Conservation (phyloP, 2,888 invertebrate species). For the Urechis unicinctus region DNA sequence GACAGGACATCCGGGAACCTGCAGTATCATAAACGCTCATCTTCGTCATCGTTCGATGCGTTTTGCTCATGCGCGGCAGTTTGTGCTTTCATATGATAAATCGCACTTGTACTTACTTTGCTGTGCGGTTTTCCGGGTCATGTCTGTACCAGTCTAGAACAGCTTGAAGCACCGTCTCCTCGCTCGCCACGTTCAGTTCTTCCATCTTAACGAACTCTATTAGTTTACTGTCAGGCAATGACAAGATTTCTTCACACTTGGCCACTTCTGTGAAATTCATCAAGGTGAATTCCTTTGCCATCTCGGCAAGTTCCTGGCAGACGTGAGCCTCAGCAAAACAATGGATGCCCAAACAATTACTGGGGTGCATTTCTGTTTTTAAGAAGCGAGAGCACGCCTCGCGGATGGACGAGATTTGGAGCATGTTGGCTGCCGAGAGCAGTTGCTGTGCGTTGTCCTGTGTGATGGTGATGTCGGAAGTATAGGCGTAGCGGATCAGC, state of each 20-base stretch:
- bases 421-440: constrained; percentile 9
- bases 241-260: constrained; percentile 4
- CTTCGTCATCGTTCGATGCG: too few relatives aligned
- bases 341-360: constrained; percentile 11
- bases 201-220: constrained; percentile 6
- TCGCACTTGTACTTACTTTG: too few relatives aligned
- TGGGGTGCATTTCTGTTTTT: constrained; percentile 7
- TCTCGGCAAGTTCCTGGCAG: constrained; percentile 2
- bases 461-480: constrained; percentile 7
- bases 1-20: constrained; percentile 4
- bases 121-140: constrained; percentile 1
- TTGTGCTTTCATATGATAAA: too few relatives aligned
- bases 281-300: constrained; percentile 6
- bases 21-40: too few relatives aligned
- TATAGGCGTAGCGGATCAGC: constrained; percentile 12
- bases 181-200: constrained; percentile 3
- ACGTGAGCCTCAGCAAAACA: constrained; percentile 12
- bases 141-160: constrained; percentile 10
- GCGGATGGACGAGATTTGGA: constrained; percentile 7
- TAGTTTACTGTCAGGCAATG: constrained; percentile 1
- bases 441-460: constrained; percentile 11
- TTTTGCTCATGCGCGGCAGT: too few relatives aligned
- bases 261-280: constrained; percentile 7
- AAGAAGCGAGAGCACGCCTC: constrained; percentile 11
- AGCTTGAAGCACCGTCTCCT: constrained; percentile 8